Evolutionary conservation across 2,888 invertebrate species (phyloP).

Genomic region (Drosophila leonis): DNA sequence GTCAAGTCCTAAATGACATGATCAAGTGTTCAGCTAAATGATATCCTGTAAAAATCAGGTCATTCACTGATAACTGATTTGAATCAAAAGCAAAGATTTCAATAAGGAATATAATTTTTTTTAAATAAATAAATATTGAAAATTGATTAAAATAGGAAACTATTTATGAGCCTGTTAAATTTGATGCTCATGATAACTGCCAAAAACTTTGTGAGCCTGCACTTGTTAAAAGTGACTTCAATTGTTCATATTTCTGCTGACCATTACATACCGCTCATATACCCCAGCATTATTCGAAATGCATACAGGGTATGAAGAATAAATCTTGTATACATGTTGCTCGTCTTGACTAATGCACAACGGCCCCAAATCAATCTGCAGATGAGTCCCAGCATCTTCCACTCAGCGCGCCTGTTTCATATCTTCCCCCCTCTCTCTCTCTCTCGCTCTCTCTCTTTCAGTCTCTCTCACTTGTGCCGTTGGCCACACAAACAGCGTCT

Average conservation of each 20-base stretch:
- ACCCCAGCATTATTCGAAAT: neutral
- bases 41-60: neutral
- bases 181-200: neutral
- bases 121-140: neutral
- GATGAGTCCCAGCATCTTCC: slow-evolving; percentile 31
- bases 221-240: neutral
- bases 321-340: slow-evolving; percentile 26
- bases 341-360: slow-evolving; percentile 43
- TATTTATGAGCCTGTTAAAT: neutral
- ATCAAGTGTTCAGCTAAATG: neutral
- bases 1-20: neutral
- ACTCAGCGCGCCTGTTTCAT: slow-evolving; percentile 11
- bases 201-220: neutral
- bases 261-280: neutral
- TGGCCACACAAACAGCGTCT: slow-evolving; percentile 69
- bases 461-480: slow-evolving; percentile 4
- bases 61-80: neutral
- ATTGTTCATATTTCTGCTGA: neutral
- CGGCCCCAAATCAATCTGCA: slow-evolving; percentile 70
- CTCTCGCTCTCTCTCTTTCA: neutral
- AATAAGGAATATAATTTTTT: neutral
- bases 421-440: neutral
- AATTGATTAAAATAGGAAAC: neutral
- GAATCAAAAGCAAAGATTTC: neutral
- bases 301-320: slow-evolving; percentile 2